phyloP scores from a whole-genome alignment of 2,797 vertebrate species.

The Natrix natrix region DNA sequence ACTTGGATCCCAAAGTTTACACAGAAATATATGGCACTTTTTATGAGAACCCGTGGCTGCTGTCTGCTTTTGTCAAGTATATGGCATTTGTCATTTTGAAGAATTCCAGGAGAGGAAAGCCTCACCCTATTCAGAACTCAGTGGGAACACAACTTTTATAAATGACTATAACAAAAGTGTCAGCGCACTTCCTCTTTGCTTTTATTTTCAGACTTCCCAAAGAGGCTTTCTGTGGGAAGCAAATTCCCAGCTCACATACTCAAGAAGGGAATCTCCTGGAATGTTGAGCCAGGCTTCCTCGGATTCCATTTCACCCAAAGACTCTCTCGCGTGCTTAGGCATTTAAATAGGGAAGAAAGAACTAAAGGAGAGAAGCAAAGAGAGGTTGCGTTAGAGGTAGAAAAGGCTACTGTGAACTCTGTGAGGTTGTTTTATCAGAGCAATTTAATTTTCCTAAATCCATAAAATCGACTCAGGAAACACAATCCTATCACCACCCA shows the following conservation, averaged over 20 bases:
- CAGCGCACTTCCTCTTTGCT: not conserved
- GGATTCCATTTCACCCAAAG: not conserved
- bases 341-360: not conserved
- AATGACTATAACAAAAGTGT: not conserved
- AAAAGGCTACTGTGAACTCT: not conserved
- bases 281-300: not conserved
- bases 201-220: not conserved
- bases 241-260: not conserved
- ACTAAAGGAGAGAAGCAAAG: not conserved
- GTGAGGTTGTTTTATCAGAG: not conserved
- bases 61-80: not conserved
- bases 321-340: not conserved
- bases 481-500: not conserved
- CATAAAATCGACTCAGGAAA: not conserved
- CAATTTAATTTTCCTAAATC: not conserved
- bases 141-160: not conserved
- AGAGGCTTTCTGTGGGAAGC: not conserved
- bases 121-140: not conserved
- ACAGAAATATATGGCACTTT: not conserved
- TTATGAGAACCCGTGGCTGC: not conserved
- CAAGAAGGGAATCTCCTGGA: not conserved
- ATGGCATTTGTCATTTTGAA: not conserved
- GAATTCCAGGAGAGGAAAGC: not conserved
- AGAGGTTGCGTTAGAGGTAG: not conserved
- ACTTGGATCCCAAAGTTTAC: not conserved